Conservation (phyloP, 2,797 vertebrate genomes). For the Clarias platycephalus region DNA sequence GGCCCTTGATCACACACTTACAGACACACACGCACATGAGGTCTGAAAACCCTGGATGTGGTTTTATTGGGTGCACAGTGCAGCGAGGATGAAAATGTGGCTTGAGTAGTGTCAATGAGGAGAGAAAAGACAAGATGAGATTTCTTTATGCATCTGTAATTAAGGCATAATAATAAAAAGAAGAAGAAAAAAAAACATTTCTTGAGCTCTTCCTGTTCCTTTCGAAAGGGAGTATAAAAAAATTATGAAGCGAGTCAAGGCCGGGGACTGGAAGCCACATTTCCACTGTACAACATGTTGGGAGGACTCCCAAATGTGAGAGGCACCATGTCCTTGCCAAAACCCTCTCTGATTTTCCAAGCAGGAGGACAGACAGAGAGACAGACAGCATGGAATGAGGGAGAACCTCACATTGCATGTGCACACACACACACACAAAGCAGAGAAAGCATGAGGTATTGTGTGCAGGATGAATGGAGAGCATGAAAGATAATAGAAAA, state of each 20-base stretch:
- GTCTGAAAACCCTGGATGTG: not conserved
- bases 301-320: conserved; percentile 39
- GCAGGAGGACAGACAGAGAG: conserved; percentile 7
- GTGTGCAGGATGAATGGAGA: conserved; percentile 50
- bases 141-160: no score
- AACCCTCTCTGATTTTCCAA: conserved; percentile 17
- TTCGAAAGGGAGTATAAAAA: conserved; percentile 40
- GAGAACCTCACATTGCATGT: not conserved
- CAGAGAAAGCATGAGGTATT: not conserved
- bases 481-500: conserved; percentile 67
- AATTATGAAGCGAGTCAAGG: conserved; percentile 55
- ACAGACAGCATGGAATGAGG: not conserved
- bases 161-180: not conserved
- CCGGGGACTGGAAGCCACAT: conserved; percentile 53
- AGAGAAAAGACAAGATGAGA: no score
- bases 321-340: conserved; percentile 28
- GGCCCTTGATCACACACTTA: not conserved
- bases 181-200: not conserved
- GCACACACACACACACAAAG: not conserved
- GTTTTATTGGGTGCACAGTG: not conserved
- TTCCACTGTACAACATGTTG: conserved; percentile 63
- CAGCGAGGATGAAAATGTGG: not conserved
- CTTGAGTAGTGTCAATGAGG: not conserved
- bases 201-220: conserved; percentile 37
- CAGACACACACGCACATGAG: not conserved